Evolutionary conservation across 2,888 invertebrate genomes (phyloP), one percentile per base, ranked within the genome.

Genomic region (Drosophila greeni): DNA sequence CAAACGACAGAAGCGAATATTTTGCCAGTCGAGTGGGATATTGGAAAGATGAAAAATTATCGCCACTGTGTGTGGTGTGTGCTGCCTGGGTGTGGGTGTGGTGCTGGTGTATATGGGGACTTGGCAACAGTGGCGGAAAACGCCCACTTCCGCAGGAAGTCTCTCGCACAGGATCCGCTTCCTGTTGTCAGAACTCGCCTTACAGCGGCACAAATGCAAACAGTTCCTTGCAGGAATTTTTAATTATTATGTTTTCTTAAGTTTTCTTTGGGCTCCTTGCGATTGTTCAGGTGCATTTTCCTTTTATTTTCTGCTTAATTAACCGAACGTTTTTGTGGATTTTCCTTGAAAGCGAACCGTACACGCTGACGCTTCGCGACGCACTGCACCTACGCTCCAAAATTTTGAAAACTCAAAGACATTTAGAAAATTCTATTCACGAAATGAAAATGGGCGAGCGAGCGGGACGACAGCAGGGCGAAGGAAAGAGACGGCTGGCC

Each of bases 301-400:
- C 36, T 34, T 23, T 40, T 39, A 54, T 45, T 57, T n/a, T 18
- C 36, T 55, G 33, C 18, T 20, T 59, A n/a, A 29, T 58, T 57
- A 57, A 12, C 37, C 49, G 45, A 51, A 16, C 54, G 43, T 18
- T 16, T 34, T 45, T 47, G 12, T 12, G 11, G 11, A 52, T 57
- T 34, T 39, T 53, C 16, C 43, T 40, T 37, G 47, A 45, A 66
- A 57, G 47, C 74, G 64, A 81, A 54, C 62, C 69, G 84, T 66
- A 71, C 83, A 80, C 71, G 78, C 62, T 80, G 77, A 81, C 87
- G 87, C 87, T 85, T 72, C 86, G 85, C 87, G 87, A 86, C 86
- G 84, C 85, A 88, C 88, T 88, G 88, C 88, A 88, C 87, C 88
- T 88, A 88, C 88, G 88, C 88, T 88, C 87, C 85, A 86, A 84